Base-by-base conservation (phyloP, 2,888 invertebrate genomes). In the Encarsia formosa region DNA sequence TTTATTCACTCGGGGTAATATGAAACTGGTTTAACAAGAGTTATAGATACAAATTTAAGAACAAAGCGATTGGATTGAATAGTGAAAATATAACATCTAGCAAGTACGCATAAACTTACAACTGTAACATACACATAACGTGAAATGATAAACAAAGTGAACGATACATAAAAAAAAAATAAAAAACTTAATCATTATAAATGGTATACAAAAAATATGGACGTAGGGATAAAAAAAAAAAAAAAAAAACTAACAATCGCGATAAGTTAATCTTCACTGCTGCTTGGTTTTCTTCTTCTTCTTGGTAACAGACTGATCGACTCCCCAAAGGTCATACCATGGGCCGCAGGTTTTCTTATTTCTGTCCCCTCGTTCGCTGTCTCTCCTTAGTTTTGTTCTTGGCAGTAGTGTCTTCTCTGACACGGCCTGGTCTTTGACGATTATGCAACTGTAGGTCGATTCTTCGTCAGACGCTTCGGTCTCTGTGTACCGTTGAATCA, bases 301-400 rank as follows among this genome's bases (percentile, higher is more conserved):
- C 55, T 73, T 72, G 57, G 78, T 81, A 66, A 80, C 80, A 24
- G 84, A 83, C 35, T 83, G 79, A 73, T 88, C 87, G 51, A 83
- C 79, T 24, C 85, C 90, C 91, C 91, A 91, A 57, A 91, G 79
- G 75, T 91, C 91, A 68, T 90, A 91, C 91, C 91, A 91, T 0
- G 91, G 90, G 1, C 91, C 91, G 69, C 88, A 91, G 60, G 84
- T 88, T 67, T 59, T 76, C 69, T 59, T 75, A 66, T 58, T 75
- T 68, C 59, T 75, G 63, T 34, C 73, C 70, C 53, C 5, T 2
- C 56, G 41, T 68, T 76, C 67, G 67, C 73, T 60, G 66, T 78
- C 68, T 65, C 86, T 83, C 44, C 84, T 73, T 40, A 86, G 73
- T 68, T 87, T 87, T 2, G 87, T 87, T 51, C 87, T 78, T 1